Percentiles rank a stretch among this genome's conserved stretches.
phyloP scores from a whole-genome alignment of 1,140 invertebrate genomes.

The Bacillus rossius region DNA sequence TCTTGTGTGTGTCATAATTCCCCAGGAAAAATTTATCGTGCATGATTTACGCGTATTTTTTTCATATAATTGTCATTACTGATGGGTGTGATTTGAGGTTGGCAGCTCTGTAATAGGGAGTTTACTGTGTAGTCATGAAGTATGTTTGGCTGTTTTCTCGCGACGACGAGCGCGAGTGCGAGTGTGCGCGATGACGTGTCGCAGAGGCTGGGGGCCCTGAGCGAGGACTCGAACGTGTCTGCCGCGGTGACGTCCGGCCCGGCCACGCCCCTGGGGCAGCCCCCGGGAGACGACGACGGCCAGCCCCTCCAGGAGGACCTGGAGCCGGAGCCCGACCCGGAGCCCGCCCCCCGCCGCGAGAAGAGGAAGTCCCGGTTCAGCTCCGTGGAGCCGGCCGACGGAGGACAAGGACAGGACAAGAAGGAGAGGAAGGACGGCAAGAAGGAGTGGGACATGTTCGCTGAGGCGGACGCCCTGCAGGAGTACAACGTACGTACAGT shows the following conservation, averaged over 20 bases:
- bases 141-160: too few relatives aligned
- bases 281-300: background rate
- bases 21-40: too few relatives aligned
- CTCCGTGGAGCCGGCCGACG: constrained; percentile 30
- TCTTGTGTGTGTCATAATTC: too few relatives aligned
- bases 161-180: too few relatives aligned
- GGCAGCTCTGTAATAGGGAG: too few relatives aligned
- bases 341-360: background rate
- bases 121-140: too few relatives aligned
- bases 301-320: background rate
- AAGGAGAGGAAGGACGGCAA: constrained; percentile 40
- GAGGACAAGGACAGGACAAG: constrained; percentile 32
- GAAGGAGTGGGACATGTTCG: constrained; percentile 79
- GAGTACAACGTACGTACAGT: constrained; percentile 70
- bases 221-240: constrained; percentile 54
- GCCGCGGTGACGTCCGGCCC: constrained; percentile 22
- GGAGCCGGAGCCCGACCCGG: too few relatives aligned
- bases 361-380: constrained; percentile 40
- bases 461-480: constrained; percentile 77
- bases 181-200: too few relatives aligned
- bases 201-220: constrained; percentile 53
- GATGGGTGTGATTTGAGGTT: too few relatives aligned
- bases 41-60: too few relatives aligned
- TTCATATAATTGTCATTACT: too few relatives aligned
- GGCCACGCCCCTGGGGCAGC: too few relatives aligned